Conservation (phyloP, 2,888 invertebrate genomes). For the Phaonia tiefii region DNA sequence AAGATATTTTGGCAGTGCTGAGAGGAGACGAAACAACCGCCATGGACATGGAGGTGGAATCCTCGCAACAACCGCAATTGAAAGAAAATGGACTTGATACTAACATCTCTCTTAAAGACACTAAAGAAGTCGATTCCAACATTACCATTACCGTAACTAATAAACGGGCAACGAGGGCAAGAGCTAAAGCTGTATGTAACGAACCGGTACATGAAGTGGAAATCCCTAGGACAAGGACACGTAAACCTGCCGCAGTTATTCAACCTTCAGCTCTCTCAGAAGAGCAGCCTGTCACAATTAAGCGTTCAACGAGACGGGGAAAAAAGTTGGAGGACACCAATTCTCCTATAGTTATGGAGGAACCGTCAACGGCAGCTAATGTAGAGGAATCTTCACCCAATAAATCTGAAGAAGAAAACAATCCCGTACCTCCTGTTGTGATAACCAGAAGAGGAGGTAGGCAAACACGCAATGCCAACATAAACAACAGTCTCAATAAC, state of each 20-base stretch:
- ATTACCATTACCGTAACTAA: constrained; percentile 65
- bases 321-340: constrained; percentile 63
- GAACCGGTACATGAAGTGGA: constrained; percentile 51
- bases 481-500: constrained; percentile 70
- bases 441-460: constrained; percentile 75
- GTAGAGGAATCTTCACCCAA: constrained; percentile 68
- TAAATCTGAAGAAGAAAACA: constrained; percentile 61
- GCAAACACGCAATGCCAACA: constrained; percentile 71
- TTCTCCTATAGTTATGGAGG: constrained; percentile 29
- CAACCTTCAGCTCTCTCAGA: constrained; percentile 36
- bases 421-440: constrained; percentile 42
- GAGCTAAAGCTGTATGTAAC: constrained; percentile 50
- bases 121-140: constrained; percentile 65
- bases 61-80: constrained; percentile 28
- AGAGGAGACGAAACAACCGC: constrained; percentile 72
- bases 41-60: constrained; percentile 39
- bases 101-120: constrained; percentile 28
- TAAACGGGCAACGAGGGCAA: constrained; percentile 51
- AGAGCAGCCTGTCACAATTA: constrained; percentile 47
- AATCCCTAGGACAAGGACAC: constrained; percentile 68
- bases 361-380: constrained; percentile 44
- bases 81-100: constrained; percentile 58
- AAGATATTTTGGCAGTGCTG: constrained; percentile 78
- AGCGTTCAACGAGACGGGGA: constrained; percentile 67
- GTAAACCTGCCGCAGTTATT: constrained; percentile 57